These are phyloP conservation scores for Tethya wilhelma DNA, from an alignment of 37 sponge, comb jelly and placozoan species.

Conservation along the genomic window DNA sequence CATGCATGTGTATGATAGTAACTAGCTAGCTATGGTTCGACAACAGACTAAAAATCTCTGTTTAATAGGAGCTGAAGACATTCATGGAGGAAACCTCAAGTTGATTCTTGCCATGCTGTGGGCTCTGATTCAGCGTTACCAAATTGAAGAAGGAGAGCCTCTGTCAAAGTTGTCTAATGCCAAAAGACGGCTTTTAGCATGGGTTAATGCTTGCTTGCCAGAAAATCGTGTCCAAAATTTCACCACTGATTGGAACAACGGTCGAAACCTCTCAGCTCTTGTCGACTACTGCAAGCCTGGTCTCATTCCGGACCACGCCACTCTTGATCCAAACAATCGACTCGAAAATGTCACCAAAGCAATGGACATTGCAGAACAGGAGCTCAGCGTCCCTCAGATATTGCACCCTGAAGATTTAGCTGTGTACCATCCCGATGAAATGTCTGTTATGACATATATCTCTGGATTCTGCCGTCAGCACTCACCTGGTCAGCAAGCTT, in stretches of 20 bases:
- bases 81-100: slow-evolving; percentile 18
- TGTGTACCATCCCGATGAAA: slow-evolving; percentile 69
- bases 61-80: background rate
- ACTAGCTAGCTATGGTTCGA: too few species aligned
- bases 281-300: slow-evolving; percentile 74
- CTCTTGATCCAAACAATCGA: slow-evolving; percentile 36
- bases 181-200: slow-evolving; percentile 60
- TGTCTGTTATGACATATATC: slow-evolving; percentile 80
- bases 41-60: too few species aligned
- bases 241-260: slow-evolving; percentile 80
- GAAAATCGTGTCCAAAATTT: slow-evolving; percentile 37
- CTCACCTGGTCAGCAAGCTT: slow-evolving; percentile 50
- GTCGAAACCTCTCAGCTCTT: slow-evolving; percentile 51
- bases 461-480: slow-evolving; percentile 64
- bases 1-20: too few species aligned
- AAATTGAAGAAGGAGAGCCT: background rate
- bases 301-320: slow-evolving; percentile 54
- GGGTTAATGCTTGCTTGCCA: slow-evolving; percentile 62
- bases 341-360: slow-evolving; percentile 47
- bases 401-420: slow-evolving; percentile 47
- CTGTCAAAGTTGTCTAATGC: background rate
- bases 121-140: slow-evolving; percentile 64
- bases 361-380: slow-evolving; percentile 64
- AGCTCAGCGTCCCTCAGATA: slow-evolving; percentile 63
- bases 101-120: slow-evolving; percentile 66